Evolutionary conservation across 2,888 invertebrate genomes (phyloP).

Genomic region (Trissoscelio sp.): DNA sequence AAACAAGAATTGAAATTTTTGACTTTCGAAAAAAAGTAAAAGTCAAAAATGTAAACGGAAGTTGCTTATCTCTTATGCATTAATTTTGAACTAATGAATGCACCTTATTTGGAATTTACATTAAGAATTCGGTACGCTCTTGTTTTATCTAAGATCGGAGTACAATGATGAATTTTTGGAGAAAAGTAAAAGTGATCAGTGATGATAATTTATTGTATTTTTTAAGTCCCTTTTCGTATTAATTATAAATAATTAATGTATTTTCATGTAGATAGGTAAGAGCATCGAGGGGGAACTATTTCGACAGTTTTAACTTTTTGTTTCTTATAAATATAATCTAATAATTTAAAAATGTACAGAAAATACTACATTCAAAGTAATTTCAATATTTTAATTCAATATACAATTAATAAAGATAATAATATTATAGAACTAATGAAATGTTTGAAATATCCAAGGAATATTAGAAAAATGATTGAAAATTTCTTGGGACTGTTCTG

Average conservation of each 20-base stretch:
- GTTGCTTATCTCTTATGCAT: constrained; percentile 12
- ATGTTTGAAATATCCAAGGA: no score
- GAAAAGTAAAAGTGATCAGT: constrained; percentile 4
- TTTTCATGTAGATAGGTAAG: background rate
- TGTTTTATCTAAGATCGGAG: constrained; percentile 14
- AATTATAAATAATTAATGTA: background rate
- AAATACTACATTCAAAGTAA: no score
- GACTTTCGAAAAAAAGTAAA: constrained; percentile 22
- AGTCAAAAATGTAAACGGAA: constrained; percentile 14
- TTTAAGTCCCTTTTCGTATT: no score
- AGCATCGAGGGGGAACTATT: no score
- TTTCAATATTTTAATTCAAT: no score
- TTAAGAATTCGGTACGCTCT: constrained; percentile 2
- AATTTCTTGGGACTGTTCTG: no score
- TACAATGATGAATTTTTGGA: background rate
- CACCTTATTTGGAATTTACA: background rate
- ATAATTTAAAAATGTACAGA: no score
- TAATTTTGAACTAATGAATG: constrained; percentile 1
- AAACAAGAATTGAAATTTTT: background rate
- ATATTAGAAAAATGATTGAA: no score
- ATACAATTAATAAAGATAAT: no score
- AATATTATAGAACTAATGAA: no score
- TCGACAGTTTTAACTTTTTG: no score
- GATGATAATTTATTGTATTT: background rate
- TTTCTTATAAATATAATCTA: no score